phyloP scores from a whole-genome alignment of 1,140 invertebrate species.

The Aporrectodea caliginosa region DNA sequence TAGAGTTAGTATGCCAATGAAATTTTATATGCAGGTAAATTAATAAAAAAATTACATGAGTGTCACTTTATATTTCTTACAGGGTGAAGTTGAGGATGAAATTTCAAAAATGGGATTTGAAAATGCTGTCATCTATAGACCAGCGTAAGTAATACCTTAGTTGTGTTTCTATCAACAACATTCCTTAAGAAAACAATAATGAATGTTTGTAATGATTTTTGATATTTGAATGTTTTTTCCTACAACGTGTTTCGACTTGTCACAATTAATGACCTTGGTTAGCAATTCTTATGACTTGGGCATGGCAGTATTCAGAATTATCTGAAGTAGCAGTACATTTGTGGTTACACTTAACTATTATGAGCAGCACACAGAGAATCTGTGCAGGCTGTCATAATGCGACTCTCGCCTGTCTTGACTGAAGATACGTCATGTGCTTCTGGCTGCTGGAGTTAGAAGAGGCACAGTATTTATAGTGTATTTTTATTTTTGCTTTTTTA shows the following conservation, averaged over 20 bases:
- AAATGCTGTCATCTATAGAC: constrained; percentile 6
- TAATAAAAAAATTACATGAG: background rate
- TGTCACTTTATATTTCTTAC: background rate
- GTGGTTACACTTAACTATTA: too few relatives aligned
- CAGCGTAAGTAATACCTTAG: background rate
- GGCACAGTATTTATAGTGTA: too few relatives aligned
- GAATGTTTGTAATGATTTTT: too few relatives aligned
- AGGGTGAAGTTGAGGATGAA: constrained; percentile 16
- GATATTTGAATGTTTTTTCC: background rate
- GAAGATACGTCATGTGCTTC: too few relatives aligned
- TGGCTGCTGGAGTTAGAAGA: too few relatives aligned
- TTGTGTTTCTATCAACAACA: background rate
- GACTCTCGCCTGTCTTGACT: too few relatives aligned
- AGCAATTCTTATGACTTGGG: too few relatives aligned
- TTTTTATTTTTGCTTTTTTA: too few relatives aligned
- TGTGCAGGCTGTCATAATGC: too few relatives aligned
- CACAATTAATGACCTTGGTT: background rate
- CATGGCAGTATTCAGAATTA: too few relatives aligned
- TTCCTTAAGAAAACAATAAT: background rate
- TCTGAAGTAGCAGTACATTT: too few relatives aligned
- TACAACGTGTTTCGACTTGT: background rate
- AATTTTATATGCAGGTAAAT: background rate
- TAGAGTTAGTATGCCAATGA: background rate
- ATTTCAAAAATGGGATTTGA: constrained; percentile 3
- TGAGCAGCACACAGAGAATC: too few relatives aligned